phyloP scores from a whole-genome alignment of 2,888 invertebrate genomes.

The Calephelis perditalis region DNA sequence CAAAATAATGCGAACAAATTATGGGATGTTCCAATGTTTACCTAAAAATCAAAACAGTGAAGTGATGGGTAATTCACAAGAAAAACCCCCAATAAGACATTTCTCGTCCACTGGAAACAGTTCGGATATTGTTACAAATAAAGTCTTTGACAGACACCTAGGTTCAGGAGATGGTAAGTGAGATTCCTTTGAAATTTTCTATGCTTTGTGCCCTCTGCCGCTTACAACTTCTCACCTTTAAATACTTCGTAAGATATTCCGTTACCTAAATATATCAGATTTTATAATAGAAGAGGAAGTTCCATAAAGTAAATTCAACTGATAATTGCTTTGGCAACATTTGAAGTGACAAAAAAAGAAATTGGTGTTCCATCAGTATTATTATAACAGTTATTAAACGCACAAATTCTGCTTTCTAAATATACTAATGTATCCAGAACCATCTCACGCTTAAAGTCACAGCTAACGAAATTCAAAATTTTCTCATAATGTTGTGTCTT shows the following conservation, averaged over 20 bases:
- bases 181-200: slow-evolving; percentile 14
- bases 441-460: slow-evolving; percentile 71
- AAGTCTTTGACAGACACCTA: slow-evolving; percentile 63
- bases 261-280: slow-evolving; percentile 5
- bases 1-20: slow-evolving; percentile 64
- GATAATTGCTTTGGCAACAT: not conserved
- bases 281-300: not conserved
- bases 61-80: slow-evolving; percentile 43
- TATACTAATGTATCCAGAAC: slow-evolving; percentile 60
- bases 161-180: slow-evolving; percentile 68
- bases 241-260: not conserved
- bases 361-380: slow-evolving; percentile 17
- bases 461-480: slow-evolving; percentile 77
- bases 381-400: slow-evolving; percentile 12
- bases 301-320: not conserved
- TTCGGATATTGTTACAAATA: slow-evolving; percentile 46
- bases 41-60: slow-evolving; percentile 53
- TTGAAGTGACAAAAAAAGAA: not conserved
- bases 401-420: slow-evolving; percentile 16
- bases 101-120: slow-evolving; percentile 52
- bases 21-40: slow-evolving; percentile 52
- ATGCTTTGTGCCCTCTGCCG: slow-evolving; percentile 32
- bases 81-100: slow-evolving; percentile 51
- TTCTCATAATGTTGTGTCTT: slow-evolving; percentile 72
- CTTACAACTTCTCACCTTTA: slow-evolving; percentile 17